Base-by-base conservation (phyloP, 2,888 invertebrate genomes). In the Calameuta filiformis region DNA sequence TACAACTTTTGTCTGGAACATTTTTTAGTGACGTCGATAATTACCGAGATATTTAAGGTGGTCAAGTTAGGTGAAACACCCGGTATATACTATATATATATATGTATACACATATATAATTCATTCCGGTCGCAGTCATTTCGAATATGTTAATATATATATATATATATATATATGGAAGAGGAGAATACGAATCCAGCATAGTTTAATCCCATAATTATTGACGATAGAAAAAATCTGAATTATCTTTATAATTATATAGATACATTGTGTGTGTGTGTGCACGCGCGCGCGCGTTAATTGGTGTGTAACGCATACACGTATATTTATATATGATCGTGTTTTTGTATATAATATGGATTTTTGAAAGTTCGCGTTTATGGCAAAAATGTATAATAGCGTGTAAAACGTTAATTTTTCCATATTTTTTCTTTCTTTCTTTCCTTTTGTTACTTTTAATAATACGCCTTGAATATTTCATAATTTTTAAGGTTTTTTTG, bases 161-260 rank as follows among this genome's bases (percentile, higher is more conserved):
- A 69, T 69, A 69, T 71, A 11, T 11, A 33, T 15, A 30, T 30
- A 11, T 71, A 23, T 71, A 15, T 74, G 40, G 37, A 77, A 35
- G 69, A 68, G 73, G 31, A 56, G 34, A 77, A 56, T 40, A 56
- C n/a, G 68, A 80, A 80, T 86, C 85, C 81, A 87, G 84, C 33
- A 71, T 85, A 83, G 84, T 87, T 87, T 88, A 88, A 87, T 88
- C 88, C 86, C 87, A 87, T 88, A 87, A 85, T 85, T 85, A 82
- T 88, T 86, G 86, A 86, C 85, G 85, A 88, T 88, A 88, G 88
- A 88, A 88, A 87, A 87, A 85, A 87, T 79, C 83, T 84, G 85
- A 86, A 83, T 84, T 82, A 83, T 79, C 82, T 84, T 31, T 71
- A 76, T 75, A 37, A 71, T 30, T 69, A 40, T 37, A 56, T 75